Percentiles rank a stretch among this genome's conserved stretches.
Conservation (phyloP, 23 tunicate species). For the Styela plicata region DNA sequence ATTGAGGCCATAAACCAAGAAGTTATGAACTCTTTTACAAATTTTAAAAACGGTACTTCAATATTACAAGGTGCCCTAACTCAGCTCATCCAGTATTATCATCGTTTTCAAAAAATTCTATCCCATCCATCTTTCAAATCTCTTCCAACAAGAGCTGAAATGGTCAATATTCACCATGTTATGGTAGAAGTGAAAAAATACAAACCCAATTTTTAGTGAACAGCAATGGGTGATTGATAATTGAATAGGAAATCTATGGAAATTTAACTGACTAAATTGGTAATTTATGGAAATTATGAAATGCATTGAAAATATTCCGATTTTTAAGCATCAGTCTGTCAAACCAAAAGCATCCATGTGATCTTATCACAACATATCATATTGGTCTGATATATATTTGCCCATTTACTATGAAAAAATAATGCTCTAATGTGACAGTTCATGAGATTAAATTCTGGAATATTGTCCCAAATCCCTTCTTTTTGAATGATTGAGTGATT, state of each 20-base stretch:
- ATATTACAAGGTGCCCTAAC: constrained; percentile 92
- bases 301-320: too few species aligned
- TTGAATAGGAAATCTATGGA: not conserved
- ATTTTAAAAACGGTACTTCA: constrained; percentile 89
- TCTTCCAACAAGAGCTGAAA: constrained; percentile 69
- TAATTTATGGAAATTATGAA: too few species aligned
- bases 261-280: too few species aligned
- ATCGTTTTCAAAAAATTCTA: constrained; percentile 82
- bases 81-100: constrained; percentile 81
- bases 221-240: constrained; percentile 1
- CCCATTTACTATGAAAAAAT: too few species aligned
- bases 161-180: constrained; percentile 88
- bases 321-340: too few species aligned
- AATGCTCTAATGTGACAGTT: too few species aligned
- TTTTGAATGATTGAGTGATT: too few species aligned
- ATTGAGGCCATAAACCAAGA: constrained; percentile 77
- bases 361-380: too few species aligned
- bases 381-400: too few species aligned
- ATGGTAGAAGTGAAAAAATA: constrained; percentile 98
- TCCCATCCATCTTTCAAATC: constrained; percentile 71
- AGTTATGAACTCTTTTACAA: constrained; percentile 80
- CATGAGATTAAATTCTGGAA: too few species aligned
- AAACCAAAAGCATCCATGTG: too few species aligned
- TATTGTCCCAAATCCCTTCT: too few species aligned
- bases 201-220: constrained; percentile 82